These are phyloP conservation scores for Xanthorhoe designata DNA, from an alignment of 2,888 invertebrate genomes.

Conservation along the genomic window DNA sequence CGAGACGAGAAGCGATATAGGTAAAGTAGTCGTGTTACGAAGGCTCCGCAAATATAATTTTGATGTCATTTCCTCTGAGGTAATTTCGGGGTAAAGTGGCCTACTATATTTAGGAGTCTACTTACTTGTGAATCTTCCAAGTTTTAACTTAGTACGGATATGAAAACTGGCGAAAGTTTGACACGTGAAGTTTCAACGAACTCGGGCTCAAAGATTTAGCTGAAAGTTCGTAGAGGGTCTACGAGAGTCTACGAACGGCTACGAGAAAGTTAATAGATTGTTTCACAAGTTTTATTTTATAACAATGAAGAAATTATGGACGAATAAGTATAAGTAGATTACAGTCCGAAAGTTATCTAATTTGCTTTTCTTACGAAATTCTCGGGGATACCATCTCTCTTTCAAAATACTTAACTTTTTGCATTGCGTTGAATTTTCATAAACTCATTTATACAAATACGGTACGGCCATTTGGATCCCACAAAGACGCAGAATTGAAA, in stretches of 20 bases:
- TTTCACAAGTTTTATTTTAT: background rate
- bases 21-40: constrained; percentile 29
- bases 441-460: constrained; percentile 63
- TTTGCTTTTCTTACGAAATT: constrained; percentile 33
- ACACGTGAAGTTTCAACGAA: constrained; percentile 10
- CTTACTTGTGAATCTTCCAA: constrained; percentile 26
- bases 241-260: background rate
- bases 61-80: constrained; percentile 43
- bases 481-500: constrained; percentile 66
- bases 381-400: constrained; percentile 28
- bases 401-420: constrained; percentile 40
- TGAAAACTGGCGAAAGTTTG: constrained; percentile 27
- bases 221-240: constrained; percentile 13
- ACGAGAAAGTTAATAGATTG: constrained; percentile 3
- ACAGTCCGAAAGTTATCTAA: constrained; percentile 24
- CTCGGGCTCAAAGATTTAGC: constrained; percentile 11
- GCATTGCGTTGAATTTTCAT: constrained; percentile 50
- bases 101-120: constrained; percentile 35
- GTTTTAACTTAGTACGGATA: constrained; percentile 13
- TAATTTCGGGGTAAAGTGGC: constrained; percentile 47
- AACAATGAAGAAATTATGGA: constrained; percentile 1
- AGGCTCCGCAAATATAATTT: constrained; percentile 47
- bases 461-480: constrained; percentile 57
- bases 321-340: background rate
- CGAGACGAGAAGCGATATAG: constrained; percentile 10